Evolutionary conservation across 2,113 vertebrate genomes (phyloP).

Genomic region (Ciconia stormi): DNA sequence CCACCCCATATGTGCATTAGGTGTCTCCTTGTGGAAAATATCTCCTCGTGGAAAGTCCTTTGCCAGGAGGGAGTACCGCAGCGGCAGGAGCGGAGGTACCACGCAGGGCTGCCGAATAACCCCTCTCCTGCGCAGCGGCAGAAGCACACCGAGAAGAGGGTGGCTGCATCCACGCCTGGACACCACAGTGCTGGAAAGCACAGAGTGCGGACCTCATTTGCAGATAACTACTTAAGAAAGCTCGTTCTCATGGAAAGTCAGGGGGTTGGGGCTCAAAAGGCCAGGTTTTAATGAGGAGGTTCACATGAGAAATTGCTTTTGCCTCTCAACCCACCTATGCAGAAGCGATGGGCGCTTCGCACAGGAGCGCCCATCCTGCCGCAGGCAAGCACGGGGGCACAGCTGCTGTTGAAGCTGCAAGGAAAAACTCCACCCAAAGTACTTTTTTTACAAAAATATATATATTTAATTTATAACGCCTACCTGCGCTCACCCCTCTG

Average conservation of each 20-base stretch:
- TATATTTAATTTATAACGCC: background rate
- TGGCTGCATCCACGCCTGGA: background rate
- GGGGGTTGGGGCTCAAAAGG: background rate
- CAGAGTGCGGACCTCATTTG: fast-evolving
- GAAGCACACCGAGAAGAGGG: background rate
- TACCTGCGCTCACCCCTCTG: fast-evolving
- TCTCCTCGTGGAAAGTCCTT: background rate
- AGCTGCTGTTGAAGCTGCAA: background rate
- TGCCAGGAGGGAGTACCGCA: fast-evolving
- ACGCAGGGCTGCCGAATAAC: background rate
- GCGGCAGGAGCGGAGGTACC: background rate
- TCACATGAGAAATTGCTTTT: fast-evolving
- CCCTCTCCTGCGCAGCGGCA: background rate
- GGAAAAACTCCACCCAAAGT: background rate
- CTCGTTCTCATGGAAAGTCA: background rate
- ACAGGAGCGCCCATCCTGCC: background rate
- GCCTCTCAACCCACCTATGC: background rate
- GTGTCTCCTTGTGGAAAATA: fast-evolving
- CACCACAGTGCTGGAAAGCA: background rate
- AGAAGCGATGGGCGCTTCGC: background rate
- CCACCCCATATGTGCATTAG: fast-evolving
- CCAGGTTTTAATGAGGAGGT: background rate
- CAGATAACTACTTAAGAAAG: background rate
- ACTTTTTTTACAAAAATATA: background rate
- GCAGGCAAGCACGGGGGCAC: background rate